These are phyloP conservation scores for Ptychobarbus kaznakovi DNA, from an alignment of 2,797 vertebrate species.

Conservation along the genomic window DNA sequence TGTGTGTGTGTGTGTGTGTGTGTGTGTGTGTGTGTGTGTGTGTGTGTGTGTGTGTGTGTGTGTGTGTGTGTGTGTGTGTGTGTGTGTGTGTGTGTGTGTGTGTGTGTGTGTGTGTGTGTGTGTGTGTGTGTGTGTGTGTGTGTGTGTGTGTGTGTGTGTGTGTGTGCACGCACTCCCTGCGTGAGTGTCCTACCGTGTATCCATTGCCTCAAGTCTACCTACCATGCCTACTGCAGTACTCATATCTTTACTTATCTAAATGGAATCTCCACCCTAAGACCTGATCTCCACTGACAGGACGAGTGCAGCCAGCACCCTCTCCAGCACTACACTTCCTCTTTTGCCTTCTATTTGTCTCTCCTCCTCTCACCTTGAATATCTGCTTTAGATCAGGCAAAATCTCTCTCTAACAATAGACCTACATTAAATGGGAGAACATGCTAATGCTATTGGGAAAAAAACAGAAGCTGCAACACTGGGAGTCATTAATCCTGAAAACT, in stretches of 20 bases:
- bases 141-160: neutral
- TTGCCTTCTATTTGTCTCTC: slow-evolving; percentile 47
- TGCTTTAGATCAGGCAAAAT: slow-evolving; percentile 35
- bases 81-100: neutral
- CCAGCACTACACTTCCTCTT: slow-evolving; percentile 53
- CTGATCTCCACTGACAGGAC: slow-evolving; percentile 60
- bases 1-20: too few species aligned
- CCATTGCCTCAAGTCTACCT: slow-evolving; percentile 62
- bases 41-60: too few species aligned
- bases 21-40: too few species aligned
- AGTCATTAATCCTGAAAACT: slow-evolving; percentile 30
- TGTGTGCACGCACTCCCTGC: neutral
- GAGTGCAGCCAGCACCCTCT: slow-evolving; percentile 52
- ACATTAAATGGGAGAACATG: slow-evolving; percentile 26
- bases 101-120: too few species aligned
- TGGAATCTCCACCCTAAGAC: slow-evolving; percentile 60
- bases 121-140: too few species aligned
- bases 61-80: neutral
- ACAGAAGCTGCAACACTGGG: slow-evolving; percentile 18
- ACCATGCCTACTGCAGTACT: slow-evolving; percentile 70
- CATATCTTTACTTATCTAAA: slow-evolving; percentile 71
- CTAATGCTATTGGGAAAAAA: slow-evolving; percentile 3
- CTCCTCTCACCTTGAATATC: slow-evolving; percentile 54
- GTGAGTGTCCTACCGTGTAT: slow-evolving; percentile 44
- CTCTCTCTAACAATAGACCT: slow-evolving; percentile 46